These are phyloP conservation scores for Neotragus pygmaeus DNA, from an alignment of 2,113 vertebrate genomes.

Conservation along the genomic window DNA sequence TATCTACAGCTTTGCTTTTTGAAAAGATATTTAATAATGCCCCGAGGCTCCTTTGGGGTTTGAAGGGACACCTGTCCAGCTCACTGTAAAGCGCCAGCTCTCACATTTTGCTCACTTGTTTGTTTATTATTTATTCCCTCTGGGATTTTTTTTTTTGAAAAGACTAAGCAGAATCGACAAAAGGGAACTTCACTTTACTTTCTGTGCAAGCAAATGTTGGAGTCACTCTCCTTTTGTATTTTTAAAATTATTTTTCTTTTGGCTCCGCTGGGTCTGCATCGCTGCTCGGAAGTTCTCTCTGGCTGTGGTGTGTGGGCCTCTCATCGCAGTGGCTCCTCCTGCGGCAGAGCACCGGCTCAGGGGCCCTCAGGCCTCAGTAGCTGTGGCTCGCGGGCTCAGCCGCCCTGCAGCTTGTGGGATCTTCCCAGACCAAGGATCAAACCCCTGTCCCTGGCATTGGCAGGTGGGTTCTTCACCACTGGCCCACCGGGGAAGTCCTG, in stretches of 20 bases:
- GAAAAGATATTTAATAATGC: neutral
- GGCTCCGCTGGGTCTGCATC: neutral
- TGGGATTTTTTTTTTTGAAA: neutral
- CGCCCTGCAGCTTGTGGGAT: neutral
- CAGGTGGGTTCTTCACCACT: neutral
- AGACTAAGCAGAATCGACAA: neutral
- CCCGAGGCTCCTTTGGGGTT: neutral
- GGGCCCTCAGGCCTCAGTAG: neutral
- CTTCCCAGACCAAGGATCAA: neutral
- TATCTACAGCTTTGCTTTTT: neutral
- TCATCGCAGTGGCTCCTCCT: neutral
- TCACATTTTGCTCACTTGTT: neutral
- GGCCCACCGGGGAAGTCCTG: neutral
- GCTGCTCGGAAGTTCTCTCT: neutral
- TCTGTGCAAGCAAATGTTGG: neutral
- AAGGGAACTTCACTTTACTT: neutral
- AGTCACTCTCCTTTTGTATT: neutral
- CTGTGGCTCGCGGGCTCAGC: rapidly evolving
- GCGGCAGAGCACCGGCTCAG: rapidly evolving
- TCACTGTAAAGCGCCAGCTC: neutral
- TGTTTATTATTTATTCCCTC: neutral
- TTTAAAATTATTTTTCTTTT: neutral
- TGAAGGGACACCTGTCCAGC: neutral
- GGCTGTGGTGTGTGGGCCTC: neutral
- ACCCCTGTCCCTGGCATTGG: neutral